Percentiles rank a stretch among this genome's conserved stretches.
These are phyloP conservation scores for Rhinoderma darwinii DNA, from an alignment of 2,113 vertebrate genomes.

Conservation along the genomic window DNA sequence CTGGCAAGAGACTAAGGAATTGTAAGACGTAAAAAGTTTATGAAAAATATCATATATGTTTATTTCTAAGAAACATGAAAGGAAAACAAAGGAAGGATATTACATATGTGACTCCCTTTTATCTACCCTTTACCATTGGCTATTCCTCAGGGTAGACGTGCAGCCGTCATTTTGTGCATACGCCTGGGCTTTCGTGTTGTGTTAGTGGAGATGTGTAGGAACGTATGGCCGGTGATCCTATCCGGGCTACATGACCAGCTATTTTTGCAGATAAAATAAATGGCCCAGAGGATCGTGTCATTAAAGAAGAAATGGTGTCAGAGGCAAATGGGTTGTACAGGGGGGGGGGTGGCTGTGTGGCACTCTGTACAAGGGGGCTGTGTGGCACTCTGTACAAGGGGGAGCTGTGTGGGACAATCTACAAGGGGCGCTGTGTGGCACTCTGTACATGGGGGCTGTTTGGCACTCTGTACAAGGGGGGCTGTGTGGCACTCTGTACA, in stretches of 20 bases:
- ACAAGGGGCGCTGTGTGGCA: too few relatives aligned
- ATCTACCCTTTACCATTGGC: too few relatives aligned
- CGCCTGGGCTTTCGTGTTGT: not conserved
- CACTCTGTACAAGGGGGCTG: too few relatives aligned
- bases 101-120: too few relatives aligned
- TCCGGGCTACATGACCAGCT: not conserved
- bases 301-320: not conserved
- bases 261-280: conserved; percentile 3
- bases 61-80: not conserved
- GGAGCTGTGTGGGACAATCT: too few relatives aligned
- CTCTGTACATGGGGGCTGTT: too few relatives aligned
- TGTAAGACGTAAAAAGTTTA: not conserved
- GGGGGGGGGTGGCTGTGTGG: too few relatives aligned
- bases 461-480: too few relatives aligned
- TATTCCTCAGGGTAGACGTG: not conserved
- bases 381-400: too few relatives aligned
- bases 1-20: not conserved
- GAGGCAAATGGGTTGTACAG: not conserved
- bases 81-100: not conserved
- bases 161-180: not conserved
- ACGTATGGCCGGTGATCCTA: not conserved
- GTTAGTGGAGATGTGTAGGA: not conserved
- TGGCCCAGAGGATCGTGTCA: not conserved
- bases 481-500: too few relatives aligned
- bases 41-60: too few relatives aligned